Conservation (phyloP, 2,113 vertebrate genomes). For the Psittacula cyanocephala region DNA sequence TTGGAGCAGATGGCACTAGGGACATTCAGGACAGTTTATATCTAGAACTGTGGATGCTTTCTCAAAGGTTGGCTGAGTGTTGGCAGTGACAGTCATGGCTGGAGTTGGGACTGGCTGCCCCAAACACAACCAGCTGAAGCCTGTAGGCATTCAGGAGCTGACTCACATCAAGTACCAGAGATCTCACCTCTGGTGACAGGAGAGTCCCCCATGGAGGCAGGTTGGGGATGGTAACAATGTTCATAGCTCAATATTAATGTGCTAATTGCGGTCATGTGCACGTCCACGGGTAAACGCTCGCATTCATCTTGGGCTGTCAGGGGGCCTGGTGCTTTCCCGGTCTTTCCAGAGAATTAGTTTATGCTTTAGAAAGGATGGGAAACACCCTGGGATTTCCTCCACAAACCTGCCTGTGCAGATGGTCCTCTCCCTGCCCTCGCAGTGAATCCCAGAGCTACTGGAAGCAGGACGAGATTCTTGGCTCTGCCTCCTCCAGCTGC, state of each 20-base stretch:
- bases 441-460: conserved; percentile 45
- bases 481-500: not conserved
- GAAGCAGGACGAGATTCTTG: conserved; percentile 33
- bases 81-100: not conserved
- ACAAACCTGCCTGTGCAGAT: conserved; percentile 51
- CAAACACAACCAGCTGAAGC: not conserved
- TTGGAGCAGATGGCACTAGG: not conserved
- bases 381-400: conserved; percentile 59
- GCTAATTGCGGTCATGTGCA: not conserved
- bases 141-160: not conserved
- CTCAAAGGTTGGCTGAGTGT: not conserved
- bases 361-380: conserved; percentile 38
- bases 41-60: not conserved
- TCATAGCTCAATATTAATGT: not conserved
- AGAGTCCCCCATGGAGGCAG: not conserved
- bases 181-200: not conserved
- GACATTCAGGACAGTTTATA: not conserved
- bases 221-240: not conserved
- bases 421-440: conserved; percentile 32
- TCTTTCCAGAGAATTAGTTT: conserved; percentile 14
- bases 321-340: conserved; percentile 12
- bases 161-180: not conserved
- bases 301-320: not conserved
- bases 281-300: not conserved
- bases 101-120: not conserved